Percentiles rank a stretch among this genome's conserved stretches.
These are phyloP conservation scores for Chouioia cunea DNA, from an alignment of 2,888 invertebrate species.

Conservation along the genomic window DNA sequence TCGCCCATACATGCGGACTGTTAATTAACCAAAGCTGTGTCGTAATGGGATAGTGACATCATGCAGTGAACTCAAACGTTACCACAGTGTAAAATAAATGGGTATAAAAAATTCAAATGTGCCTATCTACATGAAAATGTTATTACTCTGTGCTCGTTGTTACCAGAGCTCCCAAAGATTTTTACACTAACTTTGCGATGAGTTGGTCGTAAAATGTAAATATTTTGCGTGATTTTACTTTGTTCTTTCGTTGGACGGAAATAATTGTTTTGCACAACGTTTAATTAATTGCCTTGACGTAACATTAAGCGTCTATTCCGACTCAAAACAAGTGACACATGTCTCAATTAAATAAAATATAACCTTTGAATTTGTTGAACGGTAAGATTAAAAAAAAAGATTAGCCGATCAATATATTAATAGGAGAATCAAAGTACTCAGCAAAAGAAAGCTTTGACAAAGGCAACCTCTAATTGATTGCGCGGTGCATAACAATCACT, in stretches of 20 bases:
- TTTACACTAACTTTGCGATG: slow-evolving; percentile 49
- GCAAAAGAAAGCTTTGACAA: too few species aligned
- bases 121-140: slow-evolving; percentile 36
- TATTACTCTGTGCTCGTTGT: slow-evolving; percentile 11
- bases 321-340: too few species aligned
- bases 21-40: slow-evolving; percentile 51
- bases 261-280: slow-evolving; percentile 48
- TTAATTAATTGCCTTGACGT: neutral
- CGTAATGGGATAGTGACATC: slow-evolving; percentile 50
- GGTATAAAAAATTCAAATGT: slow-evolving; percentile 26
- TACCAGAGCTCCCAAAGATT: slow-evolving; percentile 49
- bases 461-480: too few species aligned
- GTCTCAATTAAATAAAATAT: too few species aligned
- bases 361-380: too few species aligned
- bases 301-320: too few species aligned
- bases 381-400: too few species aligned
- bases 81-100: slow-evolving; percentile 56
- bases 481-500: too few species aligned
- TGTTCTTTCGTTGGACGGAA: too few species aligned
- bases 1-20: slow-evolving; percentile 28
- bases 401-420: too few species aligned
- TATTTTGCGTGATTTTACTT: slow-evolving; percentile 3
- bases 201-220: too few species aligned
- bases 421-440: too few species aligned
- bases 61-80: slow-evolving; percentile 56